phyloP scores from a whole-genome alignment of 2,888 invertebrate species.

The Subacronicta megacephala region DNA sequence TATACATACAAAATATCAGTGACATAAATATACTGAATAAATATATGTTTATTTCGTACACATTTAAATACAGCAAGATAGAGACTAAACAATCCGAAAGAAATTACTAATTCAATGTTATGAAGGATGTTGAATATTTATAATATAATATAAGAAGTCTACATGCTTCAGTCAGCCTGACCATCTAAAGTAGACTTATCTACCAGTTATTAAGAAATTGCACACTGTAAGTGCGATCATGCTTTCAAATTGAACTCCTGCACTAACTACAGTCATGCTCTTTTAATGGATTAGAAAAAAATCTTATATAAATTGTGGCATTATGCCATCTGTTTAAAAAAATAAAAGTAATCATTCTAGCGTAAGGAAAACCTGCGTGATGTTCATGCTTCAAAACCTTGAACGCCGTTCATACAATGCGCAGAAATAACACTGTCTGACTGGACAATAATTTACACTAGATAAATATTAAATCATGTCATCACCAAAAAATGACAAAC shows the following conservation, averaged over 20 bases:
- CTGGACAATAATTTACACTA: too few species aligned
- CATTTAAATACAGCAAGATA: slow-evolving; percentile 45
- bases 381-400: slow-evolving; percentile 23
- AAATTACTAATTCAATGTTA: slow-evolving; percentile 61
- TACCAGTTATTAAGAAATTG: slow-evolving; percentile 46
- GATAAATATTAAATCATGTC: too few species aligned
- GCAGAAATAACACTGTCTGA: too few species aligned
- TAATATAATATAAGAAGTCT: slow-evolving; percentile 48
- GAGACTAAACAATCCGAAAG: slow-evolving; percentile 47
- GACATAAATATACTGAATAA: slow-evolving; percentile 59
- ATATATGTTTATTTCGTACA: slow-evolving; percentile 21
- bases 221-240: slow-evolving; percentile 65
- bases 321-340: too few species aligned
- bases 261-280: slow-evolving; percentile 65
- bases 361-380: slow-evolving; percentile 8
- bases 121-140: slow-evolving; percentile 46
- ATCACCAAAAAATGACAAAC: too few species aligned
- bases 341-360: too few species aligned
- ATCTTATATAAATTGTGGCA: not conserved
- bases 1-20: slow-evolving; percentile 62
- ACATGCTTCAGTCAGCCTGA: slow-evolving; percentile 83
- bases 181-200: slow-evolving; percentile 28
- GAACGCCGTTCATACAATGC: too few species aligned
- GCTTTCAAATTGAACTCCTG: slow-evolving; percentile 58
- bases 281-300: slow-evolving; percentile 16